Conservation (phyloP, 2,113 vertebrate genomes). For the Pterocles orientalis region DNA sequence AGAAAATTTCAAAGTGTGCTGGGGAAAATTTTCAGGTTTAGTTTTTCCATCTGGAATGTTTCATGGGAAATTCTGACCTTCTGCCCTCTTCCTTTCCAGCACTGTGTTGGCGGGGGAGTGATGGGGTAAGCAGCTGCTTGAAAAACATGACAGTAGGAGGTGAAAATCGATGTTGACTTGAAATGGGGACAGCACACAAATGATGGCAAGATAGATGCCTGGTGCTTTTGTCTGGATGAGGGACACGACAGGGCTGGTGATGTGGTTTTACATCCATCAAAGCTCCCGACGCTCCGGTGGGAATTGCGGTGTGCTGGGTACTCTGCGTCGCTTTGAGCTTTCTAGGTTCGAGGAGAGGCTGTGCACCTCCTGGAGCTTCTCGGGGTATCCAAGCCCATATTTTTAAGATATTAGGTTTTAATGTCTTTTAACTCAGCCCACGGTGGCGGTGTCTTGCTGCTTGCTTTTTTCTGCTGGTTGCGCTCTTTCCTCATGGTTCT, state of each 20-base stretch:
- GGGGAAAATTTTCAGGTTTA: neutral
- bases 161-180: neutral
- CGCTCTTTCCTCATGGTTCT: neutral
- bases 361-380: neutral
- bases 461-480: neutral
- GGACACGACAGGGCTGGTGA: neutral
- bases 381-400: neutral
- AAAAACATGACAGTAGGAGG: neutral
- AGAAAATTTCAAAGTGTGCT: neutral
- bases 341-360: neutral
- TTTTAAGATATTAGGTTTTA: neutral
- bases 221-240: neutral
- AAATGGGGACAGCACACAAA: neutral
- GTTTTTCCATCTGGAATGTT: neutral
- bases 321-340: rapidly evolving
- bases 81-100: neutral
- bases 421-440: neutral
- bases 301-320: neutral
- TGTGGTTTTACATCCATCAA: neutral
- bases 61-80: neutral
- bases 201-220: neutral
- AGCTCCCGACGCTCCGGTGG: neutral
- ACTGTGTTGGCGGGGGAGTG: rapidly evolving
- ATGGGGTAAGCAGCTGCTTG: neutral
- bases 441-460: neutral